Evolutionary conservation across 2,888 invertebrate species (phyloP).

Genomic region (Slavum lentiscoides): DNA sequence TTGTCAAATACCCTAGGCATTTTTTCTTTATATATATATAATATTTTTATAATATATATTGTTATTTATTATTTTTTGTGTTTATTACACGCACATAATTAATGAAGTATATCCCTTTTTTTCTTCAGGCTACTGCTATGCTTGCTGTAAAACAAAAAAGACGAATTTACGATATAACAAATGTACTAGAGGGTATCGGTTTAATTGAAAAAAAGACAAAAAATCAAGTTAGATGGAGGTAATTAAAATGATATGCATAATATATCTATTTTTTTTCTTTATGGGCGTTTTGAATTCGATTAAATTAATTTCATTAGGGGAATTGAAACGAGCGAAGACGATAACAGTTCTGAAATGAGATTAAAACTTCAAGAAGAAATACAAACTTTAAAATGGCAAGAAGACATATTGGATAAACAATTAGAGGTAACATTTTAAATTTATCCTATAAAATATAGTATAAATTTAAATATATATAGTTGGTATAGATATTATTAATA

Average conservation of each 20-base stretch:
- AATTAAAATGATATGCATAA: slow-evolving; percentile 56
- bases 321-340: slow-evolving; percentile 44
- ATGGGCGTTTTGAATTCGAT: too few relatives aligned
- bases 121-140: slow-evolving; percentile 43
- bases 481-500: too few relatives aligned
- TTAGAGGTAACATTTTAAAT: slow-evolving; percentile 27
- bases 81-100: neutral
- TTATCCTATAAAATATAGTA: neutral
- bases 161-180: slow-evolving; percentile 95
- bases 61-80: too few relatives aligned
- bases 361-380: slow-evolving; percentile 51
- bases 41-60: too few relatives aligned
- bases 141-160: slow-evolving; percentile 80
- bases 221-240: slow-evolving; percentile 97
- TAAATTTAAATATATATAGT: neutral
- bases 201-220: slow-evolving; percentile 95
- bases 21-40: too few relatives aligned
- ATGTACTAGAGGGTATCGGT: slow-evolving; percentile 93
- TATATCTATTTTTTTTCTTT: too few relatives aligned
- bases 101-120: slow-evolving; percentile 13
- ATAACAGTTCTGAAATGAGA: slow-evolving; percentile 41
- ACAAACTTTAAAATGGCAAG: slow-evolving; percentile 51
- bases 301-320: slow-evolving; percentile 9
- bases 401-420: slow-evolving; percentile 48
- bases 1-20: too few relatives aligned